A percentile compares a stretch with the other conserved stretches of the same genome.
phyloP scores from a whole-genome alignment of 2,888 invertebrate species.

The Scotopteryx bipunctaria region DNA sequence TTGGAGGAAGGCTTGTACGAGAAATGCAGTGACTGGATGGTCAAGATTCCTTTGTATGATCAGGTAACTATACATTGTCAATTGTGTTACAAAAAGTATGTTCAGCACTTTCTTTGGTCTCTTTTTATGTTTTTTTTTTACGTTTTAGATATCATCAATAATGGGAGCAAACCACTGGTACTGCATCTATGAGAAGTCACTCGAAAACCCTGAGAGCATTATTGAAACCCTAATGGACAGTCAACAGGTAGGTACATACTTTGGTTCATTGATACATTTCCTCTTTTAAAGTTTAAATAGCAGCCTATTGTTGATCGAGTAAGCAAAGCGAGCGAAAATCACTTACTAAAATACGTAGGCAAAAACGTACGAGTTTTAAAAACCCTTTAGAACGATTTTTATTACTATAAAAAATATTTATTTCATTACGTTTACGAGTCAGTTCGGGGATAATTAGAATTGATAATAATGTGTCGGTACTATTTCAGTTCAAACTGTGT shows the following conservation, averaged over 20 bases:
- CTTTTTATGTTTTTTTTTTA: conserved; percentile 35
- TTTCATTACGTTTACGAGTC: too few relatives aligned
- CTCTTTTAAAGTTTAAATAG: too few relatives aligned
- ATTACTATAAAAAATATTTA: too few relatives aligned
- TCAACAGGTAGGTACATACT: conserved; percentile 66
- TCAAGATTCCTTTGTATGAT: conserved; percentile 86
- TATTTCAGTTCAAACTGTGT: conserved; percentile 84
- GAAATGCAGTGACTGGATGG: conserved; percentile 81
- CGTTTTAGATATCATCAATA: conserved; percentile 82
- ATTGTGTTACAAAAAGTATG: not conserved
- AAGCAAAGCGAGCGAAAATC: too few relatives aligned
- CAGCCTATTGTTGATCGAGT: too few relatives aligned
- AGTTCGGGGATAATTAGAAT: too few relatives aligned
- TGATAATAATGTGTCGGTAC: too few relatives aligned
- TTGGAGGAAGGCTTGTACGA: conserved; percentile 68
- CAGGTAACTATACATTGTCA: conserved; percentile 70
- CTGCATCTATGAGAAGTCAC: conserved; percentile 80
- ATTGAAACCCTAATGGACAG: conserved; percentile 82
- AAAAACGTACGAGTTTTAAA: too few relatives aligned
- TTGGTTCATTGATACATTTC: too few relatives aligned
- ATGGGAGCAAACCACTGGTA: conserved; percentile 85
- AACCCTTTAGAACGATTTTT: too few relatives aligned
- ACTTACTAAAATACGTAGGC: too few relatives aligned
- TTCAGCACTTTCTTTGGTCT: not conserved
- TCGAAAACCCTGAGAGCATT: conserved; percentile 78